Base-by-base conservation (phyloP, 2,113 vertebrate species). In the Lamprologus sp. region DNA sequence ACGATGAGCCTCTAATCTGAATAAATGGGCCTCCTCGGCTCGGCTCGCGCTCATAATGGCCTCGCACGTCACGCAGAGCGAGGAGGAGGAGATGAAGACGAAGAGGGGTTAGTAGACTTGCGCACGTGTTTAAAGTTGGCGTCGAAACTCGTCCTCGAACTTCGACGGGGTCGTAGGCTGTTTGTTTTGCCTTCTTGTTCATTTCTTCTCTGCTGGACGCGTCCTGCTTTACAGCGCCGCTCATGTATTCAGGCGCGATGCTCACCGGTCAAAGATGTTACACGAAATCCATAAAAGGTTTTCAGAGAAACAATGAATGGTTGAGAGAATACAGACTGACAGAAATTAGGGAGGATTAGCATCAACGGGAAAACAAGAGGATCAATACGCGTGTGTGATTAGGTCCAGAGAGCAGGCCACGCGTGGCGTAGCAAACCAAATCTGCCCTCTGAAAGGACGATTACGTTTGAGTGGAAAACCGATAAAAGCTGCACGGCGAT, bases 1-100 rank as follows among this genome's bases (percentile, higher is more conserved):
- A 90, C 95, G 93, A 91, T 7, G 89, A 81, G 86, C 65, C 87
- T n/a, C 88, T 96, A 96, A 96, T 96, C 89, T 92, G 92, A 96
- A 96, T 95, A 92, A 94, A 96, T 96, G 95, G 94, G 89, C 88
- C 92, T 84, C 87, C 81, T 28, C 81, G 4, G 63, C 90, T 91
- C 53, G 12, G 17, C 87, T 53, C 83, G 8, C 82, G 75, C 90
- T 83, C 68, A 1, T 87, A 92, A 92, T 84, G 85, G 84, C 60
- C 88, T 55, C 54, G 37, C 84, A 91, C 90, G 87, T 96, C 86
- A 85, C 87, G 14, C 35, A 12, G 58, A 45, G 31, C 9, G 49
- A 87, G 47, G 87, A 65, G 26, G 49, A 28, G 14, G 51, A 31
- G 58, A 89, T 79, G 90, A 84, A 87, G 92, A 87, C 5, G 90